Conservation (phyloP, 2,797 vertebrate species). For the Acanthiza pusilla region DNA sequence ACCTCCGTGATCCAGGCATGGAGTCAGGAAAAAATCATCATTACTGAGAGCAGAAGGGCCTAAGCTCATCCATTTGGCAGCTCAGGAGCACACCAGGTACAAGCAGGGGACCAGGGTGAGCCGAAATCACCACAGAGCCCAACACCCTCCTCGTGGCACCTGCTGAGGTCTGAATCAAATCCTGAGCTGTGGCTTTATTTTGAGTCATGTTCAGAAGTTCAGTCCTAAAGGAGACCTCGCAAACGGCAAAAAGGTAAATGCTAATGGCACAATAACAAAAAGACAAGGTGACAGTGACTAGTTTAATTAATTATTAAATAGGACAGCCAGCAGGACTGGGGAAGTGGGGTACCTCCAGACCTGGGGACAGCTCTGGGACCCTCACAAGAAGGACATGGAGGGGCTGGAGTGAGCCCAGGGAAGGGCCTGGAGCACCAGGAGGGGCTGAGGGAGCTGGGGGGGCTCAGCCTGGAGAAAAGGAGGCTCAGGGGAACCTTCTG, state of each 20-base stretch:
- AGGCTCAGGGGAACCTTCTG: background rate
- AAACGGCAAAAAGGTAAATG: background rate
- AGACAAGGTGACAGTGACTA: background rate
- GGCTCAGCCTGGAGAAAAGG: background rate
- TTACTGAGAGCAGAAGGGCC: background rate
- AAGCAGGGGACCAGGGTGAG: background rate
- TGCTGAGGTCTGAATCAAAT: background rate
- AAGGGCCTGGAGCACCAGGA: background rate
- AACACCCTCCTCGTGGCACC: rapidly evolving
- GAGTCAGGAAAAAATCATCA: background rate
- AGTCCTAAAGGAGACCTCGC: background rate
- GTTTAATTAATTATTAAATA: background rate
- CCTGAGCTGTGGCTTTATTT: background rate
- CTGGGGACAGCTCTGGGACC: background rate
- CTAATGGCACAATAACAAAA: background rate
- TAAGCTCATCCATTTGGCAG: background rate
- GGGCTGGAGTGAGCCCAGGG: rapidly evolving
- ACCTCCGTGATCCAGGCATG: rapidly evolving
- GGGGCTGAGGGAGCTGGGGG: background rate
- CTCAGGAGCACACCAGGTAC: background rate
- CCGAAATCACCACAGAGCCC: background rate
- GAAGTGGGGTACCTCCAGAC: background rate
- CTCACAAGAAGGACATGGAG: background rate
- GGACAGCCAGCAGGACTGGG: background rate
- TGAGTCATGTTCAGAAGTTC: background rate